Evolutionary conservation across 2,113 vertebrate species (phyloP).

Genomic region (Pholis gunnellus): DNA sequence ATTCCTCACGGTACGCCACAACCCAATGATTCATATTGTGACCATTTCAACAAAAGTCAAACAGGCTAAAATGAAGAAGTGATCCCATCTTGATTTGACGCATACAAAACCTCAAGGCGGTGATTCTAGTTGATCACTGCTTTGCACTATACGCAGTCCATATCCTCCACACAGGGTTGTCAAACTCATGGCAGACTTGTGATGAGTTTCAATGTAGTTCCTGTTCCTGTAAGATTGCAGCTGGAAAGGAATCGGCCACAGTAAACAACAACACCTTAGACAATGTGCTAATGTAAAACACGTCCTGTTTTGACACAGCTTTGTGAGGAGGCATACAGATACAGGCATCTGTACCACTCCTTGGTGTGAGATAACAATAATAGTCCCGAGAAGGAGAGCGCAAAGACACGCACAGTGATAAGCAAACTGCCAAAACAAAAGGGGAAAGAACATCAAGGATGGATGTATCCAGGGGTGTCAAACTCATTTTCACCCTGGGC

Average conservation of each 20-base stretch:
- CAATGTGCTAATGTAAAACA: conserved; percentile 45
- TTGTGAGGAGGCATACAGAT: conserved; percentile 27
- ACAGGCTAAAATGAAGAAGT: not conserved
- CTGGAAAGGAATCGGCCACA: not conserved
- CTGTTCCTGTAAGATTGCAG: not conserved
- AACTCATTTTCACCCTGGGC: too few relatives aligned
- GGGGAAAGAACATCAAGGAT: conserved; percentile 26
- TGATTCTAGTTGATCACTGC: not conserved
- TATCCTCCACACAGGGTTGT: conserved; percentile 1
- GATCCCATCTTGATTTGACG: not conserved
- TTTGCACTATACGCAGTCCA: not conserved
- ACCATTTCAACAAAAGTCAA: not conserved
- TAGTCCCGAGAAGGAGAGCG: conserved; percentile 28
- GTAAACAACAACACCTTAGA: conserved; percentile 28
- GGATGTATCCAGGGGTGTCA: not conserved
- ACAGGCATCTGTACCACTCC: conserved; percentile 5
- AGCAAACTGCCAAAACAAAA: conserved; percentile 28
- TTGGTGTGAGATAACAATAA: conserved; percentile 50
- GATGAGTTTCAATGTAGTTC: not conserved
- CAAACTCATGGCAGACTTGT: conserved; percentile 23
- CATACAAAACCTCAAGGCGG: not conserved
- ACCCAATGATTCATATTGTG: not conserved
- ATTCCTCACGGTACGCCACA: not conserved
- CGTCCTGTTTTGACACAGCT: conserved; percentile 14
- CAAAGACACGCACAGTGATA: conserved; percentile 32